phyloP scores from a whole-genome alignment of 2,888 invertebrate species.

The Agrotis clavis region DNA sequence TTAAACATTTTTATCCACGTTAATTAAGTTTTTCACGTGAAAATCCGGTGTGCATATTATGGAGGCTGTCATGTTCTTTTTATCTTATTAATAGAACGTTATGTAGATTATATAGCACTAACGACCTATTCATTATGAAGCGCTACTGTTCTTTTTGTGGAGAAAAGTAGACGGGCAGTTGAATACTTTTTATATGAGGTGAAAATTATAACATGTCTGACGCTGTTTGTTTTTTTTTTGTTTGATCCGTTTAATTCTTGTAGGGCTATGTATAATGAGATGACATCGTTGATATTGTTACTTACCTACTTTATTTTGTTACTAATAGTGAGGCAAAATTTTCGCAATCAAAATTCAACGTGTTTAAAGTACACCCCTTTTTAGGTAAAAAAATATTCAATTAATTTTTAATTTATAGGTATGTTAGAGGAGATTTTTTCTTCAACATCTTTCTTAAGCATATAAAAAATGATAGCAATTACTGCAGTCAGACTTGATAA shows the following conservation, averaged over 20 bases:
- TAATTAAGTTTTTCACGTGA: constrained; percentile 47
- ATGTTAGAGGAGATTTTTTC: too few relatives aligned
- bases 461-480: neutral
- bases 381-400: too few relatives aligned
- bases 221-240: too few relatives aligned
- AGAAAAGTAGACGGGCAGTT: neutral
- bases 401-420: too few relatives aligned
- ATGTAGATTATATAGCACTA: constrained; percentile 32
- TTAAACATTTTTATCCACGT: constrained; percentile 44
- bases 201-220: neutral
- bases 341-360: too few relatives aligned
- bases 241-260: too few relatives aligned
- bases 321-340: too few relatives aligned
- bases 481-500: neutral
- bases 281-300: too few relatives aligned
- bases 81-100: constrained; percentile 12
- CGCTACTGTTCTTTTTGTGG: neutral
- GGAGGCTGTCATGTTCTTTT: constrained; percentile 24
- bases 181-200: neutral
- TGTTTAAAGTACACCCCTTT: too few relatives aligned
- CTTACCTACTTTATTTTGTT: too few relatives aligned
- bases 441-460: too few relatives aligned
- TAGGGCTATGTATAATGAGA: too few relatives aligned
- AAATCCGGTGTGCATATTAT: constrained; percentile 34
- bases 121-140: constrained; percentile 34